Base-by-base conservation (phyloP, 2,888 invertebrate species). In the Amiota minor region DNA sequence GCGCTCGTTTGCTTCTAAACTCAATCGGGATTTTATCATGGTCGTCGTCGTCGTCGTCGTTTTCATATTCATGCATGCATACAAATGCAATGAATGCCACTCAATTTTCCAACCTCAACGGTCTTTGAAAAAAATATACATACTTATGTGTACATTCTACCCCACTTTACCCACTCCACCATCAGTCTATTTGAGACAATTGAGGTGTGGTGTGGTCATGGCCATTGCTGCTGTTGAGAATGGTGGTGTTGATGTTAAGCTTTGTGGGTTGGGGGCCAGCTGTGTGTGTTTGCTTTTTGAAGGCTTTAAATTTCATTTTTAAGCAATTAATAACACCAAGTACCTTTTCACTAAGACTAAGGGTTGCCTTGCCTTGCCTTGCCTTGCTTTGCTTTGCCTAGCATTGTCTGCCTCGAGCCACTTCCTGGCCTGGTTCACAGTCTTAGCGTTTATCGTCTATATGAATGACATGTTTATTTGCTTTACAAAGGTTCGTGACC, bases 271-370 rank as follows among this genome's bases (percentile, higher is more conserved):
- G 67, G 67, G 49, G 67, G 35, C 67, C 49, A 49, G 50, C 20
- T 50, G 67, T 68, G 50, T 65, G 47, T 47, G 49, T n/a, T 65
- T 46, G 65, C 65, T 50, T 50, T 64, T 70, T 74, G 77, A 68
- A 35, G 35, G 76, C 77, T 80, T 80, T 80, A 80, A 69, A 80
- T 77, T 77, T 75, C 74, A 83, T 81, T 82, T 83, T 80, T 73
- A 76, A 80, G 77, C 76, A 82, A 81, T 81, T 82, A 82, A 83
- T 78, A 75, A 78, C 72, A 73, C 73, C 71, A 35, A 35, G 35
- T 35, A 4, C 35, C 35, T 35, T 35, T 35, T 35, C 6, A 35
- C 35, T 35, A 35, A 75, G 69, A 56, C 46, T 70, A 70, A 72
- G 83, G 83, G 83, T 81, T 77, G 83, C 16, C 67, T 59, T 59